Conservation (phyloP, 2,113 vertebrate species). For the Gymnobelideus leadbeateri region DNA sequence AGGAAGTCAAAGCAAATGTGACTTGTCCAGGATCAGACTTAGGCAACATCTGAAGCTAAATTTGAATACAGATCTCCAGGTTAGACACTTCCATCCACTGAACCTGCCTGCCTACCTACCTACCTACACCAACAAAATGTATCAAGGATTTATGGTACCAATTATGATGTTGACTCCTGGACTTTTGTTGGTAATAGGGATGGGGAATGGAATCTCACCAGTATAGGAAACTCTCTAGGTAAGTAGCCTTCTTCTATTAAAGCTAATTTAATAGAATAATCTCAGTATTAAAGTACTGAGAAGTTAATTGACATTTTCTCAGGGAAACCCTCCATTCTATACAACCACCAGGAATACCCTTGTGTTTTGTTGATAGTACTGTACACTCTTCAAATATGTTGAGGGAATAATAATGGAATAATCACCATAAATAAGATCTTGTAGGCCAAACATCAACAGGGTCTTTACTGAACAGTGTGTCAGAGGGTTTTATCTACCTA, state of each 20-base stretch:
- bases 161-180: background rate
- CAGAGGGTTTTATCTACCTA: background rate
- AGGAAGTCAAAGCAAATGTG: too few relatives aligned
- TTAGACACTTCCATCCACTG: background rate
- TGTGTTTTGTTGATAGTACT: background rate
- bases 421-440: background rate
- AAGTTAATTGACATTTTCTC: too few relatives aligned
- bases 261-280: too few relatives aligned
- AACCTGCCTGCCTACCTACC: too few relatives aligned
- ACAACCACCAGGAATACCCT: too few relatives aligned
- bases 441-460: background rate
- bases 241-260: background rate
- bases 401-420: background rate
- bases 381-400: background rate
- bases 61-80: background rate
- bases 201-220: background rate
- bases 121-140: background rate
- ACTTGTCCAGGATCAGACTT: too few relatives aligned
- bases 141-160: background rate
- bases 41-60: background rate
- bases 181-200: background rate
- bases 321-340: background rate
- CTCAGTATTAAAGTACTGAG: too few relatives aligned
- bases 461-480: too few relatives aligned
- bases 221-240: background rate